Base-by-base conservation (phyloP, 2,888 invertebrate species). In the Calameuta filiformis region DNA sequence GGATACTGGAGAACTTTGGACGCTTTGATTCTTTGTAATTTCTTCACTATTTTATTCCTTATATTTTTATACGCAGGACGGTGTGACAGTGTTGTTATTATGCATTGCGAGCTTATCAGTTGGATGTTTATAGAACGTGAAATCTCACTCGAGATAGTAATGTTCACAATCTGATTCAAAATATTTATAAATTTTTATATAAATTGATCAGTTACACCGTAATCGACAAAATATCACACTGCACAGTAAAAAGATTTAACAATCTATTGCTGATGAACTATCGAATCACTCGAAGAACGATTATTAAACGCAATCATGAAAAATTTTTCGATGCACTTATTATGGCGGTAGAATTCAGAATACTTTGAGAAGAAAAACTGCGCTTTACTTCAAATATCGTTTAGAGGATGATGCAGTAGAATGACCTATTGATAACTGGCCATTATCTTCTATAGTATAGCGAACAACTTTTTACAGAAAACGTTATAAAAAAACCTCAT, bases 401-500 rank as follows among this genome's bases (percentile, higher is more conserved):
- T 23, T 15, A 15, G 15, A 15, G 40, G 15, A 40, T 40, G 40
- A 40, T 40, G 40, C 56, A 23, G 56, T 56, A 23, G 23, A 40
- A 23, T 23, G 40, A 40, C 23, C 15, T 40, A 23, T 56, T 23
- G 56, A 56, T 15, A 23, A 9, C 23, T 23, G 23, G 56, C 56
- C 15, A 56, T 23, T 56, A 56, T 23, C 1, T 56, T 9, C 56
- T 56, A 56, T 9, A 56, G 23, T 56, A 56, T 56, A 56, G 56
- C 9, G 9, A 35, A 69, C 68, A 68, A 77, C 76, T 31, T 15
- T 15, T 35, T 76, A 40, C 34, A 56, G 74, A 77, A 31, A 74
- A 77, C 77, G 75, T 79, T 82, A 83, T 81, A 81, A 84, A 81
- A 81, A 77, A 81, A 75, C 77, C 71, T 73, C 81, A 77, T 81